phyloP scores from a whole-genome alignment of 2,888 invertebrate species.

The Rhyacophila evoluta region DNA sequence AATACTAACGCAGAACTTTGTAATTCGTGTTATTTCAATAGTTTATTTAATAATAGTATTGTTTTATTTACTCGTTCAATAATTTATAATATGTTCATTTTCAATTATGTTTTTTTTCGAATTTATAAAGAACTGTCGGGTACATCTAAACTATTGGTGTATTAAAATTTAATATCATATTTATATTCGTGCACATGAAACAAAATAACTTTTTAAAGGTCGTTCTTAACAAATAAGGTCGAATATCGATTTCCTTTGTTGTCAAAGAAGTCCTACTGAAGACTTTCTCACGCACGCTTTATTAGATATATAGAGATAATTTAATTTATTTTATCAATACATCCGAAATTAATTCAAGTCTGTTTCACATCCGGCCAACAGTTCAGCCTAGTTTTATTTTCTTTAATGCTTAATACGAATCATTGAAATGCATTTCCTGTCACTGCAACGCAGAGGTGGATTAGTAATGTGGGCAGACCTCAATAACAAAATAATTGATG shows the following conservation, averaged over 20 bases:
- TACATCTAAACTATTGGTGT: too few relatives aligned
- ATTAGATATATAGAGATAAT: neutral
- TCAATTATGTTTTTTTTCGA: too few relatives aligned
- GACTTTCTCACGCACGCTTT: neutral
- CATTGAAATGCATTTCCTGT: conserved; percentile 7
- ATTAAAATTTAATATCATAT: too few relatives aligned
- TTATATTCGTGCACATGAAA: too few relatives aligned
- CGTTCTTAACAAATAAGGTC: neutral
- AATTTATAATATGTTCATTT: too few relatives aligned
- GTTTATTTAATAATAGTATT: too few relatives aligned
- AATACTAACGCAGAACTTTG: too few relatives aligned
- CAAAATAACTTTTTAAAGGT: too few relatives aligned
- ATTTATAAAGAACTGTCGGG: too few relatives aligned
- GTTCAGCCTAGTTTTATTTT: neutral
- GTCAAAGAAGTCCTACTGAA: neutral
- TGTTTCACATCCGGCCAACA: neutral
- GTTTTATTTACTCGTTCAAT: too few relatives aligned
- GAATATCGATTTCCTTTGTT: neutral
- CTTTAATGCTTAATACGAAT: neutral
- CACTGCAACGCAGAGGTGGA: neutral
- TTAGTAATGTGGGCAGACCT: neutral
- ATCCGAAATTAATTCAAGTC: conserved; percentile 15
- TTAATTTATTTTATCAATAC: neutral
- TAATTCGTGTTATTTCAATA: too few relatives aligned
- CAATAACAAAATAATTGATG: too few relatives aligned